Conservation (phyloP, 2,113 vertebrate species). For the Mormyrus lacerda region DNA sequence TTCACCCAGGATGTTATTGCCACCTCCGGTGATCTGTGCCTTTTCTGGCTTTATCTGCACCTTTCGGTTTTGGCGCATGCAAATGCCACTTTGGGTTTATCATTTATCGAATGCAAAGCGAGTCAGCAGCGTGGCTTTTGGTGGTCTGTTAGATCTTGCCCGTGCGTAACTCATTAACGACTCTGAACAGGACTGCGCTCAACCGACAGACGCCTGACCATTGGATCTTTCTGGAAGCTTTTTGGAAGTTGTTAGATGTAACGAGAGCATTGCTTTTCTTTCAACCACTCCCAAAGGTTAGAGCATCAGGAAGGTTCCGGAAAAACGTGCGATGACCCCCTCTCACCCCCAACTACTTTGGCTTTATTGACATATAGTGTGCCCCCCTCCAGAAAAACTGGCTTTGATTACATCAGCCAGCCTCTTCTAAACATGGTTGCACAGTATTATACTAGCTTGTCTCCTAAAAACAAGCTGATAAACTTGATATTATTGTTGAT, state of each 20-base stretch:
- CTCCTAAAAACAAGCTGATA: neutral
- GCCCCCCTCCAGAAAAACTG: neutral
- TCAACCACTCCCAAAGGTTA: neutral
- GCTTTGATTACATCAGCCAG: neutral
- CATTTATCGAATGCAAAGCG: constrained; percentile 23
- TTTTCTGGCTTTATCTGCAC: neutral
- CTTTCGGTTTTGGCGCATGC: neutral
- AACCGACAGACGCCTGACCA: neutral
- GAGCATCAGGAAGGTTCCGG: neutral
- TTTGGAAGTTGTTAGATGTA: neutral
- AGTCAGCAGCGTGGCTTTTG: constrained; percentile 6
- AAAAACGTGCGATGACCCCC: neutral
- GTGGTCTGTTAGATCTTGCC: constrained; percentile 15
- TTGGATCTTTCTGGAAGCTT: neutral
- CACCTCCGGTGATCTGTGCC: neutral
- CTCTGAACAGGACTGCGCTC: constrained; percentile 18
- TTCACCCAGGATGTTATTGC: neutral
- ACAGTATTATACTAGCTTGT: neutral
- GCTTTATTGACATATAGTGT: neutral
- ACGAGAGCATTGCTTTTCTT: neutral
- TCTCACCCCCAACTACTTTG: neutral
- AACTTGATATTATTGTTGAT: neutral
- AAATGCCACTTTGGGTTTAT: constrained; percentile 7
- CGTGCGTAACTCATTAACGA: constrained; percentile 33
- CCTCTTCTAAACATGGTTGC: neutral